A percentile compares a stretch with the other conserved stretches of the same genome.
phyloP scores from a whole-genome alignment of 2,888 invertebrate species.

The Serripes groenlandicus region DNA sequence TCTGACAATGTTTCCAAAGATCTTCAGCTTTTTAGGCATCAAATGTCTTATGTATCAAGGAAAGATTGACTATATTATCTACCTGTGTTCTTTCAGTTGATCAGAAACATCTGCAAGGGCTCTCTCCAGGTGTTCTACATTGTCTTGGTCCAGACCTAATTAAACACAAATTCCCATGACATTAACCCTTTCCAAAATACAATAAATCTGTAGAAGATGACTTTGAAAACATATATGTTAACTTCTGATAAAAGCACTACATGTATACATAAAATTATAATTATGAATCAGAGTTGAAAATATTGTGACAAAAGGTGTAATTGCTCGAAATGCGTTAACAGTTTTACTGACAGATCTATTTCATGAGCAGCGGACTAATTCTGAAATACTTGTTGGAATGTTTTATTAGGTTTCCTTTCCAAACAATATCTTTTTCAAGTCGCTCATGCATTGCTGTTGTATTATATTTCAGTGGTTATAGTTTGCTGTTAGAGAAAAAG shows the following conservation, averaged over 20 bases:
- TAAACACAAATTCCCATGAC: too few species aligned
- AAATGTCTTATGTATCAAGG: too few species aligned
- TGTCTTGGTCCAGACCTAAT: slow-evolving; percentile 25
- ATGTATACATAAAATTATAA: too few species aligned
- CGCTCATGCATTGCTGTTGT: too few species aligned
- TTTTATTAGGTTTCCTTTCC: too few species aligned
- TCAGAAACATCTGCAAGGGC: slow-evolving; percentile 18
- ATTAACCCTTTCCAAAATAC: background rate
- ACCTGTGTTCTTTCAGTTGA: slow-evolving; percentile 24
- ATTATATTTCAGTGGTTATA: too few species aligned
- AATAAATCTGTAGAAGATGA: background rate
- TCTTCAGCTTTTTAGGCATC: background rate
- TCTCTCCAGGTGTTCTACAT: slow-evolving; percentile 21
- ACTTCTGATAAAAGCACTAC: too few species aligned
- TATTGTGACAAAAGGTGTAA: background rate
- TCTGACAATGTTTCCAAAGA: background rate
- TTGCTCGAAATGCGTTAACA: background rate
- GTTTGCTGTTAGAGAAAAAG: too few species aligned
- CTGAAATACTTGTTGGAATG: too few species aligned
- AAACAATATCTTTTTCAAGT: too few species aligned
- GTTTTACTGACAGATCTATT: too few species aligned
- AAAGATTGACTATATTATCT: background rate
- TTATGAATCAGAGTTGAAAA: background rate
- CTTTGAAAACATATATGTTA: background rate
- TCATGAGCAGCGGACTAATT: too few species aligned